Percentiles rank a stretch among this genome's conserved stretches.
Conservation (phyloP, 2,113 vertebrate species). For the Clarias magur region DNA sequence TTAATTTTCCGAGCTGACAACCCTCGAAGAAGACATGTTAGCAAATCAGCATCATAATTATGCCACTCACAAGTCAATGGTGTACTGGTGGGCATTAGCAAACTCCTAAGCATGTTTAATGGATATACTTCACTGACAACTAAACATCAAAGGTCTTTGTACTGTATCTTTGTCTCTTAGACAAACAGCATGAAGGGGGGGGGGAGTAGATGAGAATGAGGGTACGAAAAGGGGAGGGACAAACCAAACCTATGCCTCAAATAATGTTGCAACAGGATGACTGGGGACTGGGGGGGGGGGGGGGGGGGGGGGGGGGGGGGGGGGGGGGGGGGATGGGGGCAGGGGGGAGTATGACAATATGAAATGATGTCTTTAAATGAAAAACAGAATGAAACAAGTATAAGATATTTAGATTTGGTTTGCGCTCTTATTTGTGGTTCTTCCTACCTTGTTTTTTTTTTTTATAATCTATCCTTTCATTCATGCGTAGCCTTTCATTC, state of each 20-base stretch:
- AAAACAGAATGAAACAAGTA: background rate
- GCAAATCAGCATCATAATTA: conserved; percentile 70
- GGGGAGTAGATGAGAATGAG: conserved; percentile 62
- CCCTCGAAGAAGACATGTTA: conserved; percentile 32
- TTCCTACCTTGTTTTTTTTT: background rate
- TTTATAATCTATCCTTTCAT: background rate
- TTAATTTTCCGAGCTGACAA: conserved; percentile 59
- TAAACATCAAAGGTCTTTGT: conserved; percentile 68
- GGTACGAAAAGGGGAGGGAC: conserved; percentile 46
- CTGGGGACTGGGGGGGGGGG: no score
- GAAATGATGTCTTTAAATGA: background rate
- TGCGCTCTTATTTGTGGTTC: background rate
- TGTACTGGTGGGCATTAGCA: conserved; percentile 59
- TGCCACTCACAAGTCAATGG: conserved; percentile 66
- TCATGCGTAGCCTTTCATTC: background rate
- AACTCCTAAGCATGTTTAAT: conserved; percentile 53
- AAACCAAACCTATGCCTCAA: conserved; percentile 17
- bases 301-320: no score
- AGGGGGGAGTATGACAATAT: no score
- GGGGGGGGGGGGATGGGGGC: no score
- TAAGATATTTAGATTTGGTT: background rate
- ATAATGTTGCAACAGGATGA: conserved; percentile 16
- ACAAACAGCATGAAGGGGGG: conserved; percentile 62
- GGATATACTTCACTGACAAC: conserved; percentile 49
- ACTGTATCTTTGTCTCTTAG: conserved; percentile 34